These are phyloP conservation scores for fruit fly (Drosophila melanogaster) DNA, from an alignment of 1,140 invertebrate species.

Conservation along the genomic window Release_6_plus_ISO1_MT NT_033777.3:7788001-7788500, in stretches of 20 bases:
- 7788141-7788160: slow-evolving; percentile 2
- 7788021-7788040: slow-evolving; percentile 13
- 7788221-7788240: slow-evolving; percentile 25
- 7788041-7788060: slow-evolving; percentile 18
- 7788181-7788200: slow-evolving; percentile 7
- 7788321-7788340: slow-evolving; percentile 5
- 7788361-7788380: slow-evolving; percentile 32
- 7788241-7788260: not conserved
- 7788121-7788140: not conserved
- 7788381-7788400: slow-evolving; percentile 42
- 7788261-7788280: slow-evolving; percentile 32
- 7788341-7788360: not conserved
- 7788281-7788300: slow-evolving; percentile 13
- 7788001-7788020: slow-evolving; percentile 20
- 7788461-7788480: slow-evolving; percentile 58
- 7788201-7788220: slow-evolving; percentile 8
- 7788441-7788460: slow-evolving; percentile 13
- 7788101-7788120: slow-evolving; percentile 9
- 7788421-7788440: slow-evolving; percentile 1
- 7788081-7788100: not conserved
- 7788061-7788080: not conserved
- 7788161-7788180: not conserved
- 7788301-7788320: slow-evolving; percentile 1
- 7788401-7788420: slow-evolving; percentile 14
- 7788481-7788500: slow-evolving; percentile 59